Percentiles rank a stretch among this genome's conserved stretches.
Evolutionary conservation across 2,888 invertebrate genomes (phyloP).

Genomic region (Diarsia dahlii): DNA sequence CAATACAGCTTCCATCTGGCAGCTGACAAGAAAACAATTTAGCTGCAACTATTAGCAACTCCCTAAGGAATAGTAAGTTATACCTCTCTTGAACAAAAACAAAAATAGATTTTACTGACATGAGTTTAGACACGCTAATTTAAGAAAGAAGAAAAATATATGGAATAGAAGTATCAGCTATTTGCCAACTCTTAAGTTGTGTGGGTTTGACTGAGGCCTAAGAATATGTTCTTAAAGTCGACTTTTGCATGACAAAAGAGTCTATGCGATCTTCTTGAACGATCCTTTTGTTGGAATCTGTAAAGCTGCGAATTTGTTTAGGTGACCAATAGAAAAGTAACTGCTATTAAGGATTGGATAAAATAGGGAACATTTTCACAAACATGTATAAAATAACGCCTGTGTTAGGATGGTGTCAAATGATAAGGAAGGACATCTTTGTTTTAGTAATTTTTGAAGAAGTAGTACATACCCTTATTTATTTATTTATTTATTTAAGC

Average conservation of each 20-base stretch:
- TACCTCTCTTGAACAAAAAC: slow-evolving; percentile 41
- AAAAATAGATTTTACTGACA: slow-evolving; percentile 55
- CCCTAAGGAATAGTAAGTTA: slow-evolving; percentile 52
- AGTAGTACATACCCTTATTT: no score
- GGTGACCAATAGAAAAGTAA: neutral
- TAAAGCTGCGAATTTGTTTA: slow-evolving; percentile 14
- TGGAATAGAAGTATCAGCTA: slow-evolving; percentile 13
- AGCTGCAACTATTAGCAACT: slow-evolving; percentile 60
- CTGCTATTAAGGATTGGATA: neutral
- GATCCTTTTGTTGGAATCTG: no score
- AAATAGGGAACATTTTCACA: neutral
- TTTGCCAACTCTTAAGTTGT: neutral
- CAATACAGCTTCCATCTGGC: slow-evolving; percentile 80
- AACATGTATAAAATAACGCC: no score
- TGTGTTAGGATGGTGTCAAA: neutral
- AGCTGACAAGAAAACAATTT: slow-evolving; percentile 78
- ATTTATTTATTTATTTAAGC: no score
- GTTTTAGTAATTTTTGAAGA: neutral
- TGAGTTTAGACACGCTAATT: slow-evolving; percentile 48
- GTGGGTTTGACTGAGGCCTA: neutral
- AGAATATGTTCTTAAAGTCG: neutral
- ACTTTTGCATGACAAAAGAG: neutral
- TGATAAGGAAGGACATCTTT: neutral
- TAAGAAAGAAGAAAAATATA: slow-evolving; percentile 25
- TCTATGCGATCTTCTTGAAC: slow-evolving; percentile 16